Evolutionary conservation across 2,888 invertebrate genomes (phyloP).

Genomic region (Marronus borbonicus): DNA sequence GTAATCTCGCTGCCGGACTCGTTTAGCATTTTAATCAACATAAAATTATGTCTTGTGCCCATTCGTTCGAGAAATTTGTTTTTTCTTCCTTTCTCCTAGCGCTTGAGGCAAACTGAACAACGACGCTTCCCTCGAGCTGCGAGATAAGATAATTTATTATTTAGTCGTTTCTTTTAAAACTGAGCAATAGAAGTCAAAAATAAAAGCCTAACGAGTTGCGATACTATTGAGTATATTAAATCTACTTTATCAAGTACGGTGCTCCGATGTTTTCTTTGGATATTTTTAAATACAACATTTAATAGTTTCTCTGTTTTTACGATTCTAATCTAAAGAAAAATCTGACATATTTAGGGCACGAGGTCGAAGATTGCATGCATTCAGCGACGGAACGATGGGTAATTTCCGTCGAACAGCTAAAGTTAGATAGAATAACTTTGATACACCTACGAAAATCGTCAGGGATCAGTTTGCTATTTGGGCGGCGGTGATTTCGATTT

Average conservation of each 20-base stretch:
- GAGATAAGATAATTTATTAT: slow-evolving; percentile 37
- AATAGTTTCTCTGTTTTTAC: too few species aligned
- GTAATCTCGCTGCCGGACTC: slow-evolving; percentile 38
- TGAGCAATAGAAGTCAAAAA: neutral
- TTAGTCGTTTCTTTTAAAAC: slow-evolving; percentile 2
- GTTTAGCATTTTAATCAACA: slow-evolving; percentile 45
- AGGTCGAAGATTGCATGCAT: slow-evolving; percentile 12
- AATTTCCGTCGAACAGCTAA: slow-evolving; percentile 45
- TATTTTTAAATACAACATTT: too few species aligned
- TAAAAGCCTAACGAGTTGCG: neutral
- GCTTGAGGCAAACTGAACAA: neutral
- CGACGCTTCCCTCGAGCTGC: neutral
- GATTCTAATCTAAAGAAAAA: neutral
- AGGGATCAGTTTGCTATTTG: slow-evolving; percentile 25
- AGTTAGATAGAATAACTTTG: slow-evolving; percentile 51
- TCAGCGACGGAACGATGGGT: neutral
- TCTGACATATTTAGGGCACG: slow-evolving; percentile 22
- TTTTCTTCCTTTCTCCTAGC: neutral
- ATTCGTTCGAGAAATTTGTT: slow-evolving; percentile 10
- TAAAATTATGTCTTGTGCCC: slow-evolving; percentile 26
- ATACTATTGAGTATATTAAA: too few species aligned
- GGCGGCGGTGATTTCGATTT: neutral
- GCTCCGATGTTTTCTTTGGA: too few species aligned
- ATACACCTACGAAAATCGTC: slow-evolving; percentile 8
- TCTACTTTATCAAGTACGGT: too few species aligned